Evolutionary conservation across 2,797 vertebrate species (phyloP).

Genomic region (Zalophus californianus): DNA sequence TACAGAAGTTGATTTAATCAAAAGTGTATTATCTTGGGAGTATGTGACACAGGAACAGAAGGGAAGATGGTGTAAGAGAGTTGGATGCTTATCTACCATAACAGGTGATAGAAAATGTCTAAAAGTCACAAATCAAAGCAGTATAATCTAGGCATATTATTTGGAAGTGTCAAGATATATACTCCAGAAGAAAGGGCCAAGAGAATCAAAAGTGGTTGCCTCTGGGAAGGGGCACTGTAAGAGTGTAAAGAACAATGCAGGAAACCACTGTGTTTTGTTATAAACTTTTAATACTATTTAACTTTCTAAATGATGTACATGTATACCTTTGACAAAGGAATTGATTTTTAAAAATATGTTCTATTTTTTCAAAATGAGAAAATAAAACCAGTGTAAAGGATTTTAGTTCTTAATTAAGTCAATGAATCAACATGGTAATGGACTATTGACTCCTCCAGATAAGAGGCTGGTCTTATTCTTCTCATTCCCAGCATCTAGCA

Average conservation of each 20-base stretch:
- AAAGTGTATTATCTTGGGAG: not conserved
- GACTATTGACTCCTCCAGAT: not conserved
- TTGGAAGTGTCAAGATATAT: constrained; percentile 7
- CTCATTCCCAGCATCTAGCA: not conserved
- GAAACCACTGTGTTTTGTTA: not conserved
- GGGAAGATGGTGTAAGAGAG: not conserved
- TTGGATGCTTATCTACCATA: not conserved
- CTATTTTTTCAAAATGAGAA: constrained; percentile 51
- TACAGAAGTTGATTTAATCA: not conserved
- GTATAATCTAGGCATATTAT: not conserved
- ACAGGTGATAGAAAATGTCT: not conserved
- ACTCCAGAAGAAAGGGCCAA: not conserved
- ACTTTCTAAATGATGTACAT: constrained; percentile 5
- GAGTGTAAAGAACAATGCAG: not conserved
- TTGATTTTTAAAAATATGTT: not conserved
- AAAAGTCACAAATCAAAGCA: constrained; percentile 14
- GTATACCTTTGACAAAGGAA: not conserved
- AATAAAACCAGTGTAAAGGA: constrained; percentile 14
- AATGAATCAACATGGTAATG: not conserved
- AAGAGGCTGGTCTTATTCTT: not conserved
- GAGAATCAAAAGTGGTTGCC: not conserved
- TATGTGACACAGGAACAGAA: not conserved
- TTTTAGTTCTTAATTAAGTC: not conserved
- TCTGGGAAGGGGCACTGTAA: not conserved
- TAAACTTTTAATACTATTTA: constrained; percentile 21